phyloP scores from a whole-genome alignment of 92 coral and sea anemone species.

The Phenganax stokvisi region DNA sequence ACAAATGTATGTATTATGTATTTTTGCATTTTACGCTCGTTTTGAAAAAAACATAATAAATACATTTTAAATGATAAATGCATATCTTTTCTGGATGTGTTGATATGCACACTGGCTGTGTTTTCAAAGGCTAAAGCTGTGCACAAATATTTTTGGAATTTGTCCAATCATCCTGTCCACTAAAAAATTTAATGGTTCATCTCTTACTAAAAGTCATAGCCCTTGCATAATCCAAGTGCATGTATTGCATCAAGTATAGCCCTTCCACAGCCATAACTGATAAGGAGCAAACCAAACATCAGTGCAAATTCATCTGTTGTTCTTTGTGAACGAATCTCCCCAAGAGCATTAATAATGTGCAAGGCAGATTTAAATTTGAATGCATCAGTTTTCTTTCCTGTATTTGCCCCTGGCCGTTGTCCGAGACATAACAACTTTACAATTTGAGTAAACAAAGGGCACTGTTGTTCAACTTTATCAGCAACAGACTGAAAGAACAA shows the following conservation, averaged over 20 bases:
- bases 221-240: conserved; percentile 41
- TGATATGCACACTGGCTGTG: too few relatives aligned
- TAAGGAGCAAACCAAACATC: conserved; percentile 35
- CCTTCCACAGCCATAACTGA: conserved; percentile 39
- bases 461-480: too few relatives aligned
- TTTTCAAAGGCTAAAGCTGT: too few relatives aligned
- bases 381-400: conserved; percentile 31
- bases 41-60: too few relatives aligned
- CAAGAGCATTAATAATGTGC: conserved; percentile 33
- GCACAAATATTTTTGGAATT: too few relatives aligned
- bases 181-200: neutral
- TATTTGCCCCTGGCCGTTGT: neutral
- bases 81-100: too few relatives aligned
- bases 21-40: too few relatives aligned
- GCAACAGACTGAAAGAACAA: too few relatives aligned
- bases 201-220: conserved; percentile 4
- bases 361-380: conserved; percentile 34
- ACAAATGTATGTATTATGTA: too few relatives aligned
- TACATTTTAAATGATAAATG: too few relatives aligned
- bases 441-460: too few relatives aligned
- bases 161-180: neutral
- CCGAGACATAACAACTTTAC: too few relatives aligned
- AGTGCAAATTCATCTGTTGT: conserved; percentile 31
- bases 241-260: conserved; percentile 22
- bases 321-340: conserved; percentile 34